A percentile compares a stretch with the other conserved stretches of the same genome.
These are phyloP conservation scores for Barypeithes pellucidus DNA, from an alignment of 2,888 invertebrate genomes.

Conservation along the genomic window DNA sequence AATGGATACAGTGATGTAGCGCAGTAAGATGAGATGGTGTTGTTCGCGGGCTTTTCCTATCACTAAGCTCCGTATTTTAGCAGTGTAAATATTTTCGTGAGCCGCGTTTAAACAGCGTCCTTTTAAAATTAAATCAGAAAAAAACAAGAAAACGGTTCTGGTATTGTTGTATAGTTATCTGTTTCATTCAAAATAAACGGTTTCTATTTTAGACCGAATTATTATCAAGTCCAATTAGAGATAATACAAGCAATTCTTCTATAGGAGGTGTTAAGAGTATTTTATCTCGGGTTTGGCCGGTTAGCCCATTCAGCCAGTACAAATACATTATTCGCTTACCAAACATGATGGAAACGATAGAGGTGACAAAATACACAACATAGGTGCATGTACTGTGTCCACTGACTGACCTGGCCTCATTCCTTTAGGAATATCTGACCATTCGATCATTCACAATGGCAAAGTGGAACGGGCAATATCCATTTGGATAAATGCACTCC, in stretches of 20 bases:
- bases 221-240: too few species aligned
- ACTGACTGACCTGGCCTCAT: background rate
- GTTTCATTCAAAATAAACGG: too few species aligned
- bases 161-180: too few species aligned
- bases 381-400: slow-evolving; percentile 5
- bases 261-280: too few species aligned
- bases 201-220: too few species aligned
- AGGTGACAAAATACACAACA: background rate
- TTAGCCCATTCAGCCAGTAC: too few species aligned
- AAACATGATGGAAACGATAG: background rate
- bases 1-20: slow-evolving; percentile 40
- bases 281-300: too few species aligned
- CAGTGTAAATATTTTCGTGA: slow-evolving; percentile 17
- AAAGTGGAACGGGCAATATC: slow-evolving; percentile 17
- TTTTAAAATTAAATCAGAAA: background rate
- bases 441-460: background rate
- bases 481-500: slow-evolving; percentile 18
- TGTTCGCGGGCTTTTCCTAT: slow-evolving; percentile 26
- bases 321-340: background rate
- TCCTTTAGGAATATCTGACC: background rate
- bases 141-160: background rate
- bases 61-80: slow-evolving; percentile 24
- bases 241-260: too few species aligned
- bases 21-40: slow-evolving; percentile 36
- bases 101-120: background rate